Conservation (phyloP, 2,113 vertebrate genomes). For the Leucosticte australis region DNA sequence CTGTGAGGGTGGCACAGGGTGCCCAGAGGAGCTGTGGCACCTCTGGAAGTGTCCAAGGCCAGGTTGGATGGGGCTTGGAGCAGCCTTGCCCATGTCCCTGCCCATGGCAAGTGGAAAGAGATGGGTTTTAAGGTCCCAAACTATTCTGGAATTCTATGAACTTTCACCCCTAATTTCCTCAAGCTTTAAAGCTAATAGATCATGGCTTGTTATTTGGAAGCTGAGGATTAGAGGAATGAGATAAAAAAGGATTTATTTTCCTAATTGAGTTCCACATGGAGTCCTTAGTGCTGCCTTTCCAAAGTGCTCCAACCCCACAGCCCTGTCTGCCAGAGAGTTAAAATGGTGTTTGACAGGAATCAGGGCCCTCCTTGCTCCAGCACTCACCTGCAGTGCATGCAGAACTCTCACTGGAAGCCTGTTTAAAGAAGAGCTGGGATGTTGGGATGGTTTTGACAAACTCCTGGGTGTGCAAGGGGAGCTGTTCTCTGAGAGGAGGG, state of each 20-base stretch:
- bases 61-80: accelerated
- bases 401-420: accelerated
- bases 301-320: accelerated
- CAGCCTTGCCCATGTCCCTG: accelerated
- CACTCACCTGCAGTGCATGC: accelerated
- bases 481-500: background rate
- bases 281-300: background rate
- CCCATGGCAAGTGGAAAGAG: accelerated
- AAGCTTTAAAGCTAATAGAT: background rate
- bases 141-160: accelerated
- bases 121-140: background rate
- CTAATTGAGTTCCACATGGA: background rate
- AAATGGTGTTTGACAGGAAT: accelerated
- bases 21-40: background rate
- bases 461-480: background rate
- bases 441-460: background rate
- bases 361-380: accelerated
- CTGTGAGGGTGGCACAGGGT: background rate
- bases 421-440: background rate
- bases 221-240: background rate
- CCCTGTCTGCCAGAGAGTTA: accelerated
- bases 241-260: background rate
- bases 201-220: background rate
- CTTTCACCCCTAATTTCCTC: background rate
- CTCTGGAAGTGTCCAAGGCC: background rate